Evolutionary conservation across 2,888 invertebrate species (phyloP).

Genomic region (Sepioteuthis lessoniana): DNA sequence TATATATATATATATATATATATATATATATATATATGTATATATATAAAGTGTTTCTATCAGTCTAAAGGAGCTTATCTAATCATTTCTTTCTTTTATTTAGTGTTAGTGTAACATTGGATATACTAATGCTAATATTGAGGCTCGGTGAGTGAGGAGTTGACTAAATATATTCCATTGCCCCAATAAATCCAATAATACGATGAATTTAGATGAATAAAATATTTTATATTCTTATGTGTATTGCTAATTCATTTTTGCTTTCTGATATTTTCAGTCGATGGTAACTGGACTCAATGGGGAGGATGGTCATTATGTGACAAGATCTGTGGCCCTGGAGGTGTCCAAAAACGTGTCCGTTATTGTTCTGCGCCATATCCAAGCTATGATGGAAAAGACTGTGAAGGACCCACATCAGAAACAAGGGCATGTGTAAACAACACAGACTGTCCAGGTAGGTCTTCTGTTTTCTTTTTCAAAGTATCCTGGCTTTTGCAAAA

Average conservation of each 20-base stretch:
- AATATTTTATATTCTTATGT: neutral
- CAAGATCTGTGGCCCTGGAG: slow-evolving; percentile 58
- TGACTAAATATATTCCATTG: too few species aligned
- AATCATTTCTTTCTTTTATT: too few species aligned
- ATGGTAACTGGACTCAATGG: slow-evolving; percentile 62
- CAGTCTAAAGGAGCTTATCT: too few species aligned
- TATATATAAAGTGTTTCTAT: too few species aligned
- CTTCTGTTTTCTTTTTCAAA: neutral
- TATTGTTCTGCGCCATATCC: slow-evolving; percentile 55
- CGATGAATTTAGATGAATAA: too few species aligned
- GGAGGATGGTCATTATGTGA: slow-evolving; percentile 60
- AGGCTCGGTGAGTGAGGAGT: too few species aligned
- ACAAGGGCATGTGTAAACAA: neutral
- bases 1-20: too few species aligned
- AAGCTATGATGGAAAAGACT: slow-evolving; percentile 57
- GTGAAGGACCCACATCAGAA: slow-evolving; percentile 54
- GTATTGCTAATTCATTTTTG: neutral
- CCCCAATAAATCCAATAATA: too few species aligned
- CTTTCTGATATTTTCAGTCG: slow-evolving; percentile 53
- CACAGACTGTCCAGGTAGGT: slow-evolving; percentile 41
- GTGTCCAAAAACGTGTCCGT: slow-evolving; percentile 54
- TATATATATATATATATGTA: too few species aligned
- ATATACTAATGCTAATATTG: too few species aligned
- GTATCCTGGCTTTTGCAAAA: neutral
- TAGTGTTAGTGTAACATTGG: too few species aligned